phyloP scores from a whole-genome alignment of 37 sponge, comb jelly and placozoan genomes.

The Beroe ovata region DNA sequence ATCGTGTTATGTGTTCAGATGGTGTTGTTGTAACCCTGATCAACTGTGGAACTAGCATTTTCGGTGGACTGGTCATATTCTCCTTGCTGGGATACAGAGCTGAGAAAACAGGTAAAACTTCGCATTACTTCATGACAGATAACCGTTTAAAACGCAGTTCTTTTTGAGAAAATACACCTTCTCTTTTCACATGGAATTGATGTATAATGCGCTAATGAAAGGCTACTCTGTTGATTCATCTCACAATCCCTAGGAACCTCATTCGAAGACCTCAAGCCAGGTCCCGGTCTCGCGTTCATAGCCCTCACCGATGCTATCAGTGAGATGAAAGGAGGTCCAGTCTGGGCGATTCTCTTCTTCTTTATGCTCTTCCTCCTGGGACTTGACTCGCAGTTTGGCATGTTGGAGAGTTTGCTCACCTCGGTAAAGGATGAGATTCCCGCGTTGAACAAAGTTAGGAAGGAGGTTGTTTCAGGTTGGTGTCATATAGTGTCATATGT shows the following conservation, averaged over 20 bases:
- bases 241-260: not conserved
- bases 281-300: constrained; percentile 91
- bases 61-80: constrained; percentile 86
- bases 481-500: no score
- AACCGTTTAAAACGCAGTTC: no score
- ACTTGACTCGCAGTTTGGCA: constrained; percentile 78
- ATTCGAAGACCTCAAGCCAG: constrained; percentile 68
- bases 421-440: constrained; percentile 55
- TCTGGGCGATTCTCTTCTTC: constrained; percentile 97
- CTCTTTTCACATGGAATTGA: no score
- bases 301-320: constrained; percentile 84
- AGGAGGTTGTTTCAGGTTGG: constrained; percentile 57
- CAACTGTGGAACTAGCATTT: constrained; percentile 87
- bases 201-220: no score
- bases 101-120: constrained; percentile 45
- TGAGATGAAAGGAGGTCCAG: constrained; percentile 77
- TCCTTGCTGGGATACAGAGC: constrained; percentile 89
- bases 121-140: no score
- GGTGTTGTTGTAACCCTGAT: constrained; percentile 80
- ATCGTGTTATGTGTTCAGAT: no score
- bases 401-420: constrained; percentile 64
- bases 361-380: constrained; percentile 93
- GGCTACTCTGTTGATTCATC: no score
- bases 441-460: constrained; percentile 15
- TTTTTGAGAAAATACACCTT: no score